Evolutionary conservation across 2,888 invertebrate species (phyloP), one percentile per base, ranked within the genome.

Genomic region (Eremobia ochroleuca): DNA sequence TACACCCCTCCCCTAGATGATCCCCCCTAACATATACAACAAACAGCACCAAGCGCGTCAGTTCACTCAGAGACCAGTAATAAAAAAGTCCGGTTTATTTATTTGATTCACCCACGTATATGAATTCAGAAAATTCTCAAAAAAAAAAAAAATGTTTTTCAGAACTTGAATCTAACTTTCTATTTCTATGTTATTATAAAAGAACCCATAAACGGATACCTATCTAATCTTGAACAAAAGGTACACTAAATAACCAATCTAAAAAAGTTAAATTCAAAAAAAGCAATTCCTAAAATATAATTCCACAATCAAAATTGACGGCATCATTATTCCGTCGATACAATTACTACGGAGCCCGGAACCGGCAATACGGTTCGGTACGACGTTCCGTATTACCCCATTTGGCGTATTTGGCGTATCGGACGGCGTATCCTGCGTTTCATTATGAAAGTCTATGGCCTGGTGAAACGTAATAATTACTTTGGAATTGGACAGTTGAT

Each of bases 391-490:
- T 74, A 81, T 81, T 81, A 71, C 79, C 79, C 85, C 70, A 79
- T 79, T 84, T 71, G 73, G 62, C 70, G 71, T 65, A 81, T 71
- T 73, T 58, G 25, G 73, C 70, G 82, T 83, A 82, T 79, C 61
- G 70, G 75, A 73, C 58, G 78, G 73, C n/a, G n/a, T n/a, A 70
- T 70, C 73, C 75, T 67, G 78, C 74, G 75, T 86, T 79, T 82
- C 68, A 82, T 83, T 85, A 77, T 52, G 66, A 61, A 71, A 82
- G 85, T 52, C 76, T 84, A 76, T 59, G 61, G 52, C 71, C 61
- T 74, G 81, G 78, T 81, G 84, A 86, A 83, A 78, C 76, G 79
- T 77, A 71, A 81, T 87, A 84, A 88, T 87, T 87, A 79, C 75
- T 77, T 70, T 40, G 37, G 18, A 84, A 86, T 87, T 78, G 80